These are phyloP conservation scores for Leptonema lineaticorne DNA, from an alignment of 1,140 invertebrate genomes.

Conservation along the genomic window DNA sequence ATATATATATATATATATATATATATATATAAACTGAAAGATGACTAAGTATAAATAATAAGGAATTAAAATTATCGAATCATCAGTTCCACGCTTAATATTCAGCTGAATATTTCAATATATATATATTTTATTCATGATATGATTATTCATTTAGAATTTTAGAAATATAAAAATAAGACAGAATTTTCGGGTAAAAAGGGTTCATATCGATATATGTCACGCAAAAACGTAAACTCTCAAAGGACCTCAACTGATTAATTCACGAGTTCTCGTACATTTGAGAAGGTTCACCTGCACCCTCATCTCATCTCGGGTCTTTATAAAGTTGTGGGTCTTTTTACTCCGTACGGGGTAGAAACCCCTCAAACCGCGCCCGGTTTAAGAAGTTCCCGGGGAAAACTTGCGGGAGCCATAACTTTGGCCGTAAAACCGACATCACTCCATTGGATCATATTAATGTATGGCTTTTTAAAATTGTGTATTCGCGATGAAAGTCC, in stretches of 20 bases:
- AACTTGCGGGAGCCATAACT: slow-evolving; percentile 21
- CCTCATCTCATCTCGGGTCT: slow-evolving; percentile 19
- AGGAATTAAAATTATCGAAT: too few species aligned
- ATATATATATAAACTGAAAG: too few species aligned
- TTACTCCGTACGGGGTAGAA: too few species aligned
- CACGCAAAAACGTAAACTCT: too few species aligned
- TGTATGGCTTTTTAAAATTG: slow-evolving; percentile 29
- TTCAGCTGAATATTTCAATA: not conserved
- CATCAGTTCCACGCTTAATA: too few species aligned
- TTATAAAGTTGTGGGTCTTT: slow-evolving; percentile 22
- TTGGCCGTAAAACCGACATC: slow-evolving; percentile 31
- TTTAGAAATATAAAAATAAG: too few species aligned
- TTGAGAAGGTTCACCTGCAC: slow-evolving; percentile 7
- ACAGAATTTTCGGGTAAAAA: too few species aligned
- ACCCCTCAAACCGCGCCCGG: not conserved
- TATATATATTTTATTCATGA: not conserved
- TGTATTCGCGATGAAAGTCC: not conserved
- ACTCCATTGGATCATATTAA: slow-evolving; percentile 31
- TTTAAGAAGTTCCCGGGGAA: slow-evolving; percentile 25
- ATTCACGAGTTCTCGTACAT: not conserved
- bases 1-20: too few species aligned
- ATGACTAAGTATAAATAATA: too few species aligned
- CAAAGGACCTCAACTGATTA: not conserved
- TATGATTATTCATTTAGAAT: too few species aligned
- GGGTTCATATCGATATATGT: too few species aligned